Evolutionary conservation across 2,797 vertebrate species (phyloP).

Genomic region (Chiroxiphia lanceolata): DNA sequence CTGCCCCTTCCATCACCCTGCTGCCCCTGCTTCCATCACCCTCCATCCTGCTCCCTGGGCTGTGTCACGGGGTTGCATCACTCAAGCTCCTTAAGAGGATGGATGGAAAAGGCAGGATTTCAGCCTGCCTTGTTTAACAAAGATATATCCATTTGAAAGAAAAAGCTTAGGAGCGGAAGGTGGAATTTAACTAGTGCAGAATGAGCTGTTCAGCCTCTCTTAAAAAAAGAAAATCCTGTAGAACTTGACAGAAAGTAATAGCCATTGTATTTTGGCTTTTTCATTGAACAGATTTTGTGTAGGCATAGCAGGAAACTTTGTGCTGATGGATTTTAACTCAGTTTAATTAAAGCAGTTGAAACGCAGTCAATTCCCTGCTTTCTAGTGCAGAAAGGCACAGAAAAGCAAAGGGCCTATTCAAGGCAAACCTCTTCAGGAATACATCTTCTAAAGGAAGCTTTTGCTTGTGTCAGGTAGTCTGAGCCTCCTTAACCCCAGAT

Average conservation of each 20-base stretch:
- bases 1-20: neutral
- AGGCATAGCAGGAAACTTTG: constrained; percentile 11
- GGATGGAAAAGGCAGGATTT: constrained; percentile 1
- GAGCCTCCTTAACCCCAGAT: neutral
- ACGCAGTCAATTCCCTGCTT: neutral
- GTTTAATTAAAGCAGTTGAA: constrained; percentile 55
- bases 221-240: neutral
- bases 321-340: constrained; percentile 9
- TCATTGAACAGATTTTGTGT: constrained; percentile 23
- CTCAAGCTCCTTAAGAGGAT: neutral
- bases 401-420: neutral
- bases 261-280: neutral
- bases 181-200: neutral
- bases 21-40: neutral
- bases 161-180: neutral
- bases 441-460: neutral
- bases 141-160: neutral
- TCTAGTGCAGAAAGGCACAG: neutral
- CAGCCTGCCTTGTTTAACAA: neutral
- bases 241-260: constrained; percentile 37
- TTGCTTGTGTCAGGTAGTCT: neutral
- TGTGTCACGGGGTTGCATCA: neutral
- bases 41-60: neutral
- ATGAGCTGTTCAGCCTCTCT: neutral
- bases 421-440: neutral